phyloP scores from a whole-genome alignment of 2,888 invertebrate genomes.

The Volucella inflata region DNA sequence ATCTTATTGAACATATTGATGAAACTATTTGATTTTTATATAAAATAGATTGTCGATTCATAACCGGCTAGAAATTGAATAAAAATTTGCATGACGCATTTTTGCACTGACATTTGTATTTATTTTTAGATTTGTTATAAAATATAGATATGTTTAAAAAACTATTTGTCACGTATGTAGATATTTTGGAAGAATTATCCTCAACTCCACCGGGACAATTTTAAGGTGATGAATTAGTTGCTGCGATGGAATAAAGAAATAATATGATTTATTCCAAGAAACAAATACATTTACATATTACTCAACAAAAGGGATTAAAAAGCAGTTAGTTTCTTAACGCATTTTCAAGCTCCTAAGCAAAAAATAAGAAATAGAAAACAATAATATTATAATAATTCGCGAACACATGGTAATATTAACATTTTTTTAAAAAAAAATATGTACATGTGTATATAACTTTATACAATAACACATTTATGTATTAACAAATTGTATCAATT shows the following conservation, averaged over 20 bases:
- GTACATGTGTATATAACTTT: no score
- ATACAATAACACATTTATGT: no score
- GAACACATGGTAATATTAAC: no score
- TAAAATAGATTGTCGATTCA: constrained; percentile 51
- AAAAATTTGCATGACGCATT: constrained; percentile 67
- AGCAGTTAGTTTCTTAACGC: constrained; percentile 56
- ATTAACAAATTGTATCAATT: no score
- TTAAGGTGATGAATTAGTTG: constrained; percentile 80
- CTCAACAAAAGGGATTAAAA: constrained; percentile 46
- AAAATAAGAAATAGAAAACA: not conserved
- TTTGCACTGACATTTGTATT: constrained; percentile 70
- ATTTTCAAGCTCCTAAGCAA: constrained; percentile 6
- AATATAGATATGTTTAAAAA: constrained; percentile 66
- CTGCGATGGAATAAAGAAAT: constrained; percentile 81
- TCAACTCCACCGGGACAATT: constrained; percentile 80
- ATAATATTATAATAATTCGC: not conserved
- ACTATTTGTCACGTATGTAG: constrained; percentile 71
- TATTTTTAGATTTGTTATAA: constrained; percentile 75
- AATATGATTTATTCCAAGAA: constrained; percentile 73
- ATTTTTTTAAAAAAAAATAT: not conserved
- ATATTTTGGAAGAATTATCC: constrained; percentile 77
- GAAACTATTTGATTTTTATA: constrained; percentile 32
- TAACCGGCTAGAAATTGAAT: constrained; percentile 52
- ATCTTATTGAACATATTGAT: constrained; percentile 43
- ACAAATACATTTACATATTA: constrained; percentile 41